These are phyloP conservation scores for Drosophila paulistorum DNA, from an alignment of 1,140 invertebrate species.

Conservation along the genomic window DNA sequence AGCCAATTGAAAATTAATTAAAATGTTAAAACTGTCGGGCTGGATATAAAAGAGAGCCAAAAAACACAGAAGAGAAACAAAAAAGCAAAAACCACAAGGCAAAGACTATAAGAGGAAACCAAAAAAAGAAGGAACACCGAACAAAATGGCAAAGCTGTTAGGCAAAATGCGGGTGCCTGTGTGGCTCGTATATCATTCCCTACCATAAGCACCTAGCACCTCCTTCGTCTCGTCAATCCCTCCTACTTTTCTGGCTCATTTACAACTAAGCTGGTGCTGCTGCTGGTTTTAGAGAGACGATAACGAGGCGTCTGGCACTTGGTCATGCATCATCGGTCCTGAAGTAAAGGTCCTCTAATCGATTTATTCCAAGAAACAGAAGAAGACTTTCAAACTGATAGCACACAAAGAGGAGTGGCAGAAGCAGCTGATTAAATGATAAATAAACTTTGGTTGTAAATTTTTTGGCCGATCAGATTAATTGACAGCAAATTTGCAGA, in stretches of 20 bases:
- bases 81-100: background rate
- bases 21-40: slow-evolving; percentile 47
- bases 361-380: slow-evolving; percentile 62
- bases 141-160: background rate
- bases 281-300: slow-evolving; percentile 28
- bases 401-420: slow-evolving; percentile 21
- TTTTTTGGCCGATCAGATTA: slow-evolving; percentile 46
- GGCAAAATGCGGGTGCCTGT: slow-evolving; percentile 30
- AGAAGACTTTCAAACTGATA: slow-evolving; percentile 38
- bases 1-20: slow-evolving; percentile 56
- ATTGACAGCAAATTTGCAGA: slow-evolving; percentile 64
- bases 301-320: slow-evolving; percentile 57
- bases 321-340: slow-evolving; percentile 45
- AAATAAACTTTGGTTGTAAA: slow-evolving; percentile 42
- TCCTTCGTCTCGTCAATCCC: slow-evolving; percentile 5
- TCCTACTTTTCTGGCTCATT: slow-evolving; percentile 14
- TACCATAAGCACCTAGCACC: background rate
- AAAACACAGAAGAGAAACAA: background rate
- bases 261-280: slow-evolving; percentile 40
- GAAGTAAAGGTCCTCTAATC: slow-evolving; percentile 46
- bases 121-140: background rate
- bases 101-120: slow-evolving; percentile 13
- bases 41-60: slow-evolving; percentile 11
- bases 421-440: slow-evolving; percentile 30
- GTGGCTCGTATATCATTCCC: slow-evolving; percentile 39